phyloP scores from a whole-genome alignment of 2,113 vertebrate genomes.

The Rostratula benghalensis region DNA sequence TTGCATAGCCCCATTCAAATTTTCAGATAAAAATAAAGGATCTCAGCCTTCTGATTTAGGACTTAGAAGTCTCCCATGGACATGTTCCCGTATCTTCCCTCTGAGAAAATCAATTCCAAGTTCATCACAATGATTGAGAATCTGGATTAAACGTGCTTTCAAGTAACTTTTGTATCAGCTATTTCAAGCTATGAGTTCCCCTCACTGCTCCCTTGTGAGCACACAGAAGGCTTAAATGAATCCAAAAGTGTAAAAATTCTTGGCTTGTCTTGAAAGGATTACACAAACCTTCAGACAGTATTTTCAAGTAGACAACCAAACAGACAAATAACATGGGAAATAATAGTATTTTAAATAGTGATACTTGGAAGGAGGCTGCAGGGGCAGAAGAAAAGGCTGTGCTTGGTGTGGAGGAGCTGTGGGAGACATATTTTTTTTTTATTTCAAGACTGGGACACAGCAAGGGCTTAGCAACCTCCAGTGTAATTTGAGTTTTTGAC shows the following conservation, averaged over 20 bases:
- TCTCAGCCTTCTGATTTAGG: background rate
- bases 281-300: background rate
- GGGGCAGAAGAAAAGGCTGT: background rate
- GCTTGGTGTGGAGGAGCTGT: background rate
- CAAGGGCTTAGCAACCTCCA: background rate
- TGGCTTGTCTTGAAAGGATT: background rate
- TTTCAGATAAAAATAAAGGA: background rate
- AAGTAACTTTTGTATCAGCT: background rate
- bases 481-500: background rate
- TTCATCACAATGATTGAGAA: background rate
- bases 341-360: background rate
- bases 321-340: background rate
- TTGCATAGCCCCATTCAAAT: background rate
- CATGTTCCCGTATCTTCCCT: background rate
- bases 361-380: background rate
- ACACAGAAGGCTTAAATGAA: background rate
- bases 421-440: background rate
- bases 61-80: background rate
- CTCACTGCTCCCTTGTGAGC: background rate
- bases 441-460: background rate
- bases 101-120: background rate
- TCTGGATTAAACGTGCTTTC: background rate
- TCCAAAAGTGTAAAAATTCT: background rate
- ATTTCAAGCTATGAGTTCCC: background rate
- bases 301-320: background rate